Base-by-base conservation (phyloP, 1,140 invertebrate species). In the Zaprionus ghesquierei region DNA sequence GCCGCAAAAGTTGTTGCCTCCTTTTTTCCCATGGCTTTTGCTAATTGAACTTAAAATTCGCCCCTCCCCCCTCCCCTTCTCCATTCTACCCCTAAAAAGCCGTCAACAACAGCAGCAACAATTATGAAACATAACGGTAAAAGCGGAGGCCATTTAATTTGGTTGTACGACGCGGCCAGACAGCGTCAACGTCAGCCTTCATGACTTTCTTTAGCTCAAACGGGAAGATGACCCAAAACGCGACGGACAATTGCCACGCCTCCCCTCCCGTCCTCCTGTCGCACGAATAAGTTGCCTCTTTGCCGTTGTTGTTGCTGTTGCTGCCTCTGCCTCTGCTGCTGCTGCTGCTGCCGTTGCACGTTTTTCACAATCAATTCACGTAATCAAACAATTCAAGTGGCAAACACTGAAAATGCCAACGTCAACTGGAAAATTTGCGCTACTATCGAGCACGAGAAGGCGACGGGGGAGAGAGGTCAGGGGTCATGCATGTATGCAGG, bases 321-420 rank as follows among this genome's bases (percentile, higher is more conserved):
- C 49, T 12, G 41, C 15, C 18, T 77, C 68, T 76, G 74, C 68
- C 71, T 64, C 53, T 87, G 82, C 18, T 68, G 70, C 51, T 53
- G 35, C n/a, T 73, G 70, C 51, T 81, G 82, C 84, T 86, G 77
- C 79, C 81, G 71, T 60, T 87, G 82, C 82, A 87, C 82, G 82
- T 89, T 89, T 86, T 89, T 90, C 81, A 89, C 85, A 89, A 89
- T 81, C 85, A 90, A 90, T 90, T 86, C 85, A 89, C 85, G 85
- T 89, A 89, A 89, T 89, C 85, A 89, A 89, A 89, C 85, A 89
- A 89, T 89, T 89, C 86, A 90, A 90, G 86, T 89, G 85, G 85
- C 85, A 90, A 89, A 89, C 86, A 89, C 81, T 90, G 85, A 89
- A 89, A 89, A 89, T 81, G 85, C 85, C 85, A 89, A 89, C 85